Percentiles rank a stretch among this genome's conserved stretches.
Conservation (phyloP, 2,888 invertebrate genomes). For the Cephus rjabovi region DNA sequence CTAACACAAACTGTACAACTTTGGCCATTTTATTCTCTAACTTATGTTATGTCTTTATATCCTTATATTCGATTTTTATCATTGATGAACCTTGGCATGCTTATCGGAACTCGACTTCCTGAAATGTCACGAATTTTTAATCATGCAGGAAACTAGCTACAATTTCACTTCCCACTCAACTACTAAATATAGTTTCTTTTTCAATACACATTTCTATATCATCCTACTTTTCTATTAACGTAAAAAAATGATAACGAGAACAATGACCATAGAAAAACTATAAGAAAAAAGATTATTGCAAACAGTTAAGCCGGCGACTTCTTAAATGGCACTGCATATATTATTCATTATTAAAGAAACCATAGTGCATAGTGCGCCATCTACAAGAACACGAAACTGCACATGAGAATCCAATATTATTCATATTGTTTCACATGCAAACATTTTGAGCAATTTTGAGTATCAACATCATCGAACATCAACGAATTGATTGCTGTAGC, state of each 20-base stretch:
- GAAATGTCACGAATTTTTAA: neutral
- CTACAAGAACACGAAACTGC: neutral
- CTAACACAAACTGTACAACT: neutral
- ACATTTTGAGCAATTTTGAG: neutral
- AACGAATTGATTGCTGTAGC: neutral
- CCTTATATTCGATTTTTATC: neutral
- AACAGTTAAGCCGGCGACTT: neutral
- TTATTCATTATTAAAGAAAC: neutral
- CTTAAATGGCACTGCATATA: neutral
- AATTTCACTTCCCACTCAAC: neutral
- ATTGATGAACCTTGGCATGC: neutral
- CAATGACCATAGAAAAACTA: neutral
- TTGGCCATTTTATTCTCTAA: neutral
- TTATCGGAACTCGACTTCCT: neutral
- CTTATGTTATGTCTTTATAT: neutral
- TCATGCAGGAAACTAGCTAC: neutral
- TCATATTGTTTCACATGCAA: neutral
- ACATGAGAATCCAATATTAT: neutral
- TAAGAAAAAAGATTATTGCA: neutral
- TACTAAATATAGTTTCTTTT: neutral
- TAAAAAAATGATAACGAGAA: neutral
- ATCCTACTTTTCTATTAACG: neutral
- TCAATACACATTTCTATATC: neutral
- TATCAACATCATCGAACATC: neutral
- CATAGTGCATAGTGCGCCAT: neutral